These are phyloP conservation scores for Notodonta dromedarius DNA, from an alignment of 2,888 invertebrate genomes.

Conservation along the genomic window DNA sequence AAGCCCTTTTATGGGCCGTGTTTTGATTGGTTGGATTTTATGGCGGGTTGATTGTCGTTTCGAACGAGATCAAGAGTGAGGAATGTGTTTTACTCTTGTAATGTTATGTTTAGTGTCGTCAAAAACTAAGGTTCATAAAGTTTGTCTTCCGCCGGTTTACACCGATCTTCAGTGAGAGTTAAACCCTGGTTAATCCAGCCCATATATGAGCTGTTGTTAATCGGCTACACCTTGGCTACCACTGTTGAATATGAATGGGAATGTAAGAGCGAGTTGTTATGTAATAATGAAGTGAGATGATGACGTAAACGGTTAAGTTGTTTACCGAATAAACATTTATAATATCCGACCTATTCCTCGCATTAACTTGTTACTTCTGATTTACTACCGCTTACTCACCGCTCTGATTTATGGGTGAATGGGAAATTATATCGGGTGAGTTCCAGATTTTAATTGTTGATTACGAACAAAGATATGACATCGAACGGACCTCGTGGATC, in stretches of 20 bases:
- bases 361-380: conserved; percentile 29
- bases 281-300: too few relatives aligned
- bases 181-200: too few relatives aligned
- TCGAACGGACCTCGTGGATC: conserved; percentile 1
- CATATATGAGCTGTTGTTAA: too few relatives aligned
- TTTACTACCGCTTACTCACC: conserved; percentile 26
- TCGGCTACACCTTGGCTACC: too few relatives aligned
- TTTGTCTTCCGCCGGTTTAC: too few relatives aligned
- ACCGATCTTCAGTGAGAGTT: too few relatives aligned
- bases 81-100: not conserved
- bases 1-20: conserved; percentile 61
- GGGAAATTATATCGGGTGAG: conserved; percentile 45
- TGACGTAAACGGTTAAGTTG: not conserved
- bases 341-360: conserved; percentile 24
- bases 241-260: too few relatives aligned
- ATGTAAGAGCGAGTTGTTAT: too few relatives aligned
- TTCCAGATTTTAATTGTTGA: conserved; percentile 43
- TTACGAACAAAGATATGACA: conserved; percentile 26
- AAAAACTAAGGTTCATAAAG: too few relatives aligned
- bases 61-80: conserved; percentile 1
- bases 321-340: conserved; percentile 7
- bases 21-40: conserved; percentile 73
- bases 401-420: conserved; percentile 34
- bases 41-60: conserved; percentile 53
- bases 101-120: too few relatives aligned